Evolutionary conservation across 2,888 invertebrate genomes (phyloP), one percentile per base, ranked within the genome.

Genomic region (Acleris holmiana): DNA sequence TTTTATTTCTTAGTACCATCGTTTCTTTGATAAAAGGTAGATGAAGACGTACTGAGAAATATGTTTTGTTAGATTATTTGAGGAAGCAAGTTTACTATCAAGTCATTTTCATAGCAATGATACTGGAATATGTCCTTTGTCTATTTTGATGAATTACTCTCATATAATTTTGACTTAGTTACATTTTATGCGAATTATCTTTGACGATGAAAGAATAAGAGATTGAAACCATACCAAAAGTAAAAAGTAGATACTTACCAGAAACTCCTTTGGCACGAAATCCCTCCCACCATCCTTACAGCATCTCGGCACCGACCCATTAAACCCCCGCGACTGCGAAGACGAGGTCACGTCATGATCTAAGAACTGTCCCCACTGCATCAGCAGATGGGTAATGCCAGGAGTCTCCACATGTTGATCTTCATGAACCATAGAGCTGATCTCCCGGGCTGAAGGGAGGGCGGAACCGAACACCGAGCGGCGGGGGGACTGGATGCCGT

Each of bases 281-380:
- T 91, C 94, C 51, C 84, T 83, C 6, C 95, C 95, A 5, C 93
- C 94, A 67, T 93, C 93, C 56, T 93, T 90, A 77, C 97, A 97
- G 81, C 97, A 97, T 72, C 96, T 93, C 40, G 97, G 96, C 61
- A 97, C 94, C 0, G 96, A 95, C 7, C 96, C 95, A 78, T 97
- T 96, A 76, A 97, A 96, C 7, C 96, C 95, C 73, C 94, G 92
- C 1, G 96, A 95, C 75, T 96, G 96, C 0, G 95, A 96, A 4
- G 96, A 95, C 0, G 96, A 95, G 47, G 96, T 97, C 69, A 98
- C 88, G 80, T 98, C 98, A 76, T 98, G 98, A 79, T 98, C 98
- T 65, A 98, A 78, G 73, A 98, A 95, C 85, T 98, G 98, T 0
- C 98, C 98, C 97, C 98, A 98, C 80, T 98, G 98, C 94, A 97